Base-by-base conservation (phyloP, 2,113 vertebrate genomes). In the Eublepharis macularius region DNA sequence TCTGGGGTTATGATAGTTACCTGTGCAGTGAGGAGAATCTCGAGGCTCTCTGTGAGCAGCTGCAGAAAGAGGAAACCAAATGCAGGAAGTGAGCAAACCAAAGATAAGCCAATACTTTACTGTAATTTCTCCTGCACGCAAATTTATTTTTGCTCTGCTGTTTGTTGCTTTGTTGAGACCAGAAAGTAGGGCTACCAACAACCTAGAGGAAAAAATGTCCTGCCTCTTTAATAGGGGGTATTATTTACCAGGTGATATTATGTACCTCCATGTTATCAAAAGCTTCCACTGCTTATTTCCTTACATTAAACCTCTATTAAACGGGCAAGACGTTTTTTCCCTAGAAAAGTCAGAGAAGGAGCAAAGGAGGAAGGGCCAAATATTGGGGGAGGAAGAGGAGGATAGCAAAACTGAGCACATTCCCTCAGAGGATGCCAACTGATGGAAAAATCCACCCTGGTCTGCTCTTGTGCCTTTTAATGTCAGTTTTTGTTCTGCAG, bases 11-110 rank as follows among this genome's bases (percentile, higher is more conserved):
- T 12, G 66, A 4, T 17, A 43, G 24, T 82, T 82, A 82, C 80
- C 80, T 82, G 47, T 4, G 4, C 2, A 1, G 4, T 0, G 3
- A 24, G 39, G 1, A 47, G 43, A 3, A 29, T 0, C 6, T 1
- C 1, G 3, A 1, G 2, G 6, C 1, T 4, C 12, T 1, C 6
- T 1, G 11, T 5, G 4, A 21, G 12, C 10, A 34, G 17, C 81
- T 83, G 54, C n/a, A 41, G 49, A 49, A 83, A 83, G 73, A 36
- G 47, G n/a, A 65, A 75, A 47, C 2, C 12, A 17, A 49, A 63
- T 11, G 17, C 26, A 34, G 39, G 70, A 65, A 65, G 19, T 49
- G 72, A 80, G 39, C 13, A 10, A 8, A 65, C 19, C 47, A 49
- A 76, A 76, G 1, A 65, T 16, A 63, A 24, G 36, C 32, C 11